Base-by-base conservation (phyloP, 2,888 invertebrate genomes). In the Leptinotarsa rubiginosa region DNA sequence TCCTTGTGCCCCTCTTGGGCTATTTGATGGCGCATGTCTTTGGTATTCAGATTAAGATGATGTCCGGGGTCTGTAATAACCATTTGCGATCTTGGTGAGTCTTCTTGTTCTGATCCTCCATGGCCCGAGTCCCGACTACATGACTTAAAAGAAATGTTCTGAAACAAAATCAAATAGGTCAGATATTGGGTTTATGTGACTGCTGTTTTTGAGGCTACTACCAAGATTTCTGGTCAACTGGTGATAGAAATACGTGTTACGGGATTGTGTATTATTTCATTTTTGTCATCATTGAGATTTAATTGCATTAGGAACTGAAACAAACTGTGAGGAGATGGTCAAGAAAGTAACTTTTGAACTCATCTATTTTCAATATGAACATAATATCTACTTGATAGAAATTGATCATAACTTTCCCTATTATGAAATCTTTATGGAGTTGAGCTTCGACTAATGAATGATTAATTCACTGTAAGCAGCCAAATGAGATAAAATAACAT, bases 121-220 rank as follows among this genome's bases (percentile, higher is more conserved):
- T 92, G 91, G 77, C 91, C 91, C 65, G 91, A 91, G 85, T 91
- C 91, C 77, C 91, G 90, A 79, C 91, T 92, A 85, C 91, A 93
- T 81, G 93, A 93, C 87, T 94, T 94, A 94, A 93, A 94, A 93
- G 94, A 94, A 93, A 93, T 94, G 93, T 93, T 94, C 94, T 94
- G 93, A 82, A 88, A 88, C 85, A 83, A 49, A 70, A 70, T 69
- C 31, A 56, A 20, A 12, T 22, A 15, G 41, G 31, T 62, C 62
- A 62, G n/a, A 41, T 16, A 31, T 62, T 10, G 62, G n/a, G 62
- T 22, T 25, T 62, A 18, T 62, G 56, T 22, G 5, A 31, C 4
- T 15, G 22, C 15, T 13, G 13, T 13, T 56, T 56, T 3, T 56
- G 15, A 4, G 62, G 10, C 31, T 62, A 18, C 62, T 62, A 25